A percentile compares a stretch with the other conserved stretches of the same genome.
Conservation (phyloP, 1,140 invertebrate genomes). For the Papilio aristodemus region DNA sequence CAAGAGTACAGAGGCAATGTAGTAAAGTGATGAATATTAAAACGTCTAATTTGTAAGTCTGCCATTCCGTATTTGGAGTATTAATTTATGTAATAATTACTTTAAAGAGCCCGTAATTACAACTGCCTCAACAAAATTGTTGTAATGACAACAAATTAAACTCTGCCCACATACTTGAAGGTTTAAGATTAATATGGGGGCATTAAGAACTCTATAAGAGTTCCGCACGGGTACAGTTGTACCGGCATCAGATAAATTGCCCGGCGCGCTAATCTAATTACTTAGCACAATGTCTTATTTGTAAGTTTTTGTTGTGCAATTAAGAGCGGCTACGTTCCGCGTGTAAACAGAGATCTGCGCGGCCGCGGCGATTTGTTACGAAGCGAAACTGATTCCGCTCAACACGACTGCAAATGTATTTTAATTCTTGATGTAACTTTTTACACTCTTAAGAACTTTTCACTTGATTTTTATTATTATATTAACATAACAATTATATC, state of each 20-base stretch:
- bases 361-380: conserved; percentile 54
- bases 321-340: conserved; percentile 54
- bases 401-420: neutral
- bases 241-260: conserved; percentile 56
- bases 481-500: too few species aligned
- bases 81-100: conserved; percentile 9
- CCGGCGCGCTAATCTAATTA: conserved; percentile 70
- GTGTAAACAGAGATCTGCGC: conserved; percentile 57
- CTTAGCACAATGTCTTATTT: conserved; percentile 73
- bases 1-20: neutral
- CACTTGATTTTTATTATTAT: too few species aligned
- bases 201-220: conserved; percentile 53
- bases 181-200: conserved; percentile 32
- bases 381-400: conserved; percentile 1
- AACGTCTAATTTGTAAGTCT: conserved; percentile 18
- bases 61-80: conserved; percentile 8
- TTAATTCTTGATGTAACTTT: too few species aligned
- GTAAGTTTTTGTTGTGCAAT: conserved; percentile 69
- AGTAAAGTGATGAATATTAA: neutral
- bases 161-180: conserved; percentile 26
- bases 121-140: conserved; percentile 21
- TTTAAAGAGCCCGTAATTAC: conserved; percentile 7
- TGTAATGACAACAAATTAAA: conserved; percentile 28
- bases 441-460: too few species aligned
- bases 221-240: conserved; percentile 32